Evolutionary conservation across 2,113 vertebrate species (phyloP), one percentile per base, ranked within the genome.

Genomic region (Ailuropoda melanoleuca): DNA sequence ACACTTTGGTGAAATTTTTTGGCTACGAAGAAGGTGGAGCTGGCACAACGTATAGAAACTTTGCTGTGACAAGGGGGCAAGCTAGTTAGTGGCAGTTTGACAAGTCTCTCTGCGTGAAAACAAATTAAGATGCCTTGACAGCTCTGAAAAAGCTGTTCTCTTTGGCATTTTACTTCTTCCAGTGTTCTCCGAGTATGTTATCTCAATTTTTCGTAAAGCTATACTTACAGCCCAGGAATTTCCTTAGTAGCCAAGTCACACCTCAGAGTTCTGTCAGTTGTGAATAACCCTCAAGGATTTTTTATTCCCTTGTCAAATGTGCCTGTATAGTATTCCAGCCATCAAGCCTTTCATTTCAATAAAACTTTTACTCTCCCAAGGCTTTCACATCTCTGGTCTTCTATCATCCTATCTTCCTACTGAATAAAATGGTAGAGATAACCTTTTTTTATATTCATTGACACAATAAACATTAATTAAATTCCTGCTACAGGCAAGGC

Each of bases 121-220:
- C 92, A 97, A 96, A 97, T 96, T 95, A 93, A 80, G 88, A 90
- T 66, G 83, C 58, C 78, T 75, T 93, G 70, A 97, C 95, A 97
- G 93, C 62, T 95, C 85, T 55, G 78, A 82, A 86, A 95, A 97
- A 87, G 62, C 87, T 97, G 92, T 93, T 93, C 96, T 92, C 90
- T 84, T 72, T 80, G 96, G 89, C 86, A 97, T 95, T 97, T 97
- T 89, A 53, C 85, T 87, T 92, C 77, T 93, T 94, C 72, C 24
- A 43, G 5, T 72, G 56, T 93, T 91, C 82, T 92, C 66, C 6
- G 18, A 93, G 66, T 10, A 12, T 74, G 88, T 90, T 83, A 96
- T 94, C 96, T 95, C 58, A 46, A 60, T 92, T 93, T 93, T 78
- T 95, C n/a, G 6, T 84, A 70, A 97, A 93, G 70, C 83, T 95